Base-by-base conservation (phyloP, 2,113 vertebrate species). In the Xyliphius kryptos region DNA sequence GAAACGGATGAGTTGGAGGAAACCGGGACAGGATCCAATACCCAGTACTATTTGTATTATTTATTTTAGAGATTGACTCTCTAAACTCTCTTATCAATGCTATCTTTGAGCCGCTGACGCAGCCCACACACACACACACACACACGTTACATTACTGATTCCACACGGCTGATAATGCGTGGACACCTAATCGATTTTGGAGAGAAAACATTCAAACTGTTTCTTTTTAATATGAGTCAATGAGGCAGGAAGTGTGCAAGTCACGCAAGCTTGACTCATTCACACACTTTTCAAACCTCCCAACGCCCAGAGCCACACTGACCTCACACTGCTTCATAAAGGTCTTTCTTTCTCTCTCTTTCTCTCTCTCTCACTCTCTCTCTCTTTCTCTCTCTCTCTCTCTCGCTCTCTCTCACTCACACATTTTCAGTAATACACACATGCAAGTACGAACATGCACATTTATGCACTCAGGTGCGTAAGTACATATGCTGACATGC, bases 161-260 rank as follows among this genome's bases (percentile, higher is more conserved):
- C 36, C 56, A 53, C 10, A 17, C 43, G 22, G 44, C 41, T 41
- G 51, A 61, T 51, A 47, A 44, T 48, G 48, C 44, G n/a, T 68
- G 68, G 38, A 74, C 48, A 40, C 19, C 41, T 68, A 57, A 63
- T 70, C 43, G 63, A 65, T 74, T 71, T 71, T 17, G 11, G 1
- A 68, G 52, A 44, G 20, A 61, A 71, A 71, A 74, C 65, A 71
- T 49, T 58, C 41, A 61, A 36, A 22, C 41, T 74, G 73, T 74
- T 74, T 74, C 65, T 68, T 70, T 74, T 74, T 71, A 74, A 74
- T 74, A 74, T 68, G 47, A 74, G 56, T 61, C 17, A 15, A 66
- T 65, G 68, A 41, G 61, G 65, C 73, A 74, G 73, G 68, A 74
- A 68, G 66, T 68, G 57, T 66, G 56, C 38, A 26, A 71, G 68